Percentiles rank a stretch among this genome's conserved stretches.
These are phyloP conservation scores for Strigamia maritima DNA, from an alignment of 2,888 invertebrate genomes.

Conservation along the genomic window DNA sequence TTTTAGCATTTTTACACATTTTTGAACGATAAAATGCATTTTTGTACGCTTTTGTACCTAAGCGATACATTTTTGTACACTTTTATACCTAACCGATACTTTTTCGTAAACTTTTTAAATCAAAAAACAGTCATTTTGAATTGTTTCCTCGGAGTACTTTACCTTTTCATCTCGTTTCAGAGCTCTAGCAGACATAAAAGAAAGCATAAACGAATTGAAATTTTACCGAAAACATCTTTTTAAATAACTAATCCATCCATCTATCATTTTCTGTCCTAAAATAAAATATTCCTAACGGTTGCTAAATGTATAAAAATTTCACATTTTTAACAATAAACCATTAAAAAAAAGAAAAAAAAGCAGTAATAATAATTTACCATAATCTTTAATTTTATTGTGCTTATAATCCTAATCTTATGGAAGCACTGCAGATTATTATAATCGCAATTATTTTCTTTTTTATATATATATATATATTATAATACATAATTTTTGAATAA, in stretches of 20 bases:
- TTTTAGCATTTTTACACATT: no score
- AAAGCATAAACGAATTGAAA: constrained; percentile 77
- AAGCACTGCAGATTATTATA: not conserved
- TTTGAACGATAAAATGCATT: no score
- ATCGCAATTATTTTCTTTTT: not conserved
- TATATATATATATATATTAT: not conserved
- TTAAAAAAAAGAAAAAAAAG: no score
- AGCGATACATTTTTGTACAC: no score
- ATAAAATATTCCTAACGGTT: no score
- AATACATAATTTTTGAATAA: not conserved
- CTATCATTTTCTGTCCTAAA: constrained; percentile 55
- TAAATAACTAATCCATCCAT: constrained; percentile 53
- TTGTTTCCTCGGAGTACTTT: no score
- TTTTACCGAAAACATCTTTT: constrained; percentile 71
- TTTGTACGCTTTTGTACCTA: no score
- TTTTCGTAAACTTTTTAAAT: not conserved
- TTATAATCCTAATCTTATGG: not conserved
- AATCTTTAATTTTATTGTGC: not conserved
- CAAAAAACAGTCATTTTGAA: no score
- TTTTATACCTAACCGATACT: no score
- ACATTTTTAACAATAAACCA: no score
- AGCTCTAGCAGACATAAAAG: constrained; percentile 63
- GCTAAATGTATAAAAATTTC: no score
- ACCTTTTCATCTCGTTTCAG: constrained; percentile 47
- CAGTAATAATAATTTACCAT: not conserved